Percentiles rank a stretch among this genome's conserved stretches.
phyloP scores from a whole-genome alignment of 2,888 invertebrate species.

The Psococerastis gibbosa region DNA sequence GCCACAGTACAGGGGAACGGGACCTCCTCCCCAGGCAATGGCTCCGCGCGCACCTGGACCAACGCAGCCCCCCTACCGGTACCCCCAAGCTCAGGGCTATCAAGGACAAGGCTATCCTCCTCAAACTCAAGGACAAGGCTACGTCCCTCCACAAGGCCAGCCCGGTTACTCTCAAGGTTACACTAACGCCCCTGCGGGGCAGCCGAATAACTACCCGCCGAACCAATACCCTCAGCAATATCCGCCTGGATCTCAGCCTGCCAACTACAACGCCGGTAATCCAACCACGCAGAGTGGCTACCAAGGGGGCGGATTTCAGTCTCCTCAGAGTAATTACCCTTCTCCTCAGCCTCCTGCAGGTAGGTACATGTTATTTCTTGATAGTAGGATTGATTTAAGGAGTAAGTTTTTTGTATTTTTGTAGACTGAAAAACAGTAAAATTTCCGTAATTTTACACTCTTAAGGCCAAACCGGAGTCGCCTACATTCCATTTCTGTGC shows the following conservation, averaged over 20 bases:
- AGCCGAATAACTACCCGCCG: constrained; percentile 28
- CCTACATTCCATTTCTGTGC: no score
- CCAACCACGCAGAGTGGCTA: not conserved
- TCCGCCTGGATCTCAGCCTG: constrained; percentile 21
- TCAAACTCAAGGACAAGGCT: constrained; percentile 43
- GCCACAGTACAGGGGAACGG: constrained; percentile 11
- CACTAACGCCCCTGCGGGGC: constrained; percentile 19
- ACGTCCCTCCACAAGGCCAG: constrained; percentile 29
- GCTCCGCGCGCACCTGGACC: constrained; percentile 18
- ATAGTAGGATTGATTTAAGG: no score
- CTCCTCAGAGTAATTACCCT: constrained; percentile 29
- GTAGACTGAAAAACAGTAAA: no score
- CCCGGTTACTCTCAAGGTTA: constrained; percentile 15
- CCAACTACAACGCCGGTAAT: constrained; percentile 18
- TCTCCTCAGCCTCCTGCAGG: constrained; percentile 23
- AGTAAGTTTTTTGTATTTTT: no score
- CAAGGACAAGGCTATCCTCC: constrained; percentile 42
- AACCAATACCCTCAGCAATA: constrained; percentile 23
- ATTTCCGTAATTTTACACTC: no score
- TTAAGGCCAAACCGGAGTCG: no score
- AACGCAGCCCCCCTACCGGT: constrained; percentile 22
- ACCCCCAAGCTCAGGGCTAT: constrained; percentile 19
- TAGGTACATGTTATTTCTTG: no score
- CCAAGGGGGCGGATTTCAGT: constrained; percentile 23
- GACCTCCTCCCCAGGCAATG: constrained; percentile 12